These are phyloP conservation scores for Heliconius ethilla DNA, from an alignment of 2,888 invertebrate species.

Conservation along the genomic window DNA sequence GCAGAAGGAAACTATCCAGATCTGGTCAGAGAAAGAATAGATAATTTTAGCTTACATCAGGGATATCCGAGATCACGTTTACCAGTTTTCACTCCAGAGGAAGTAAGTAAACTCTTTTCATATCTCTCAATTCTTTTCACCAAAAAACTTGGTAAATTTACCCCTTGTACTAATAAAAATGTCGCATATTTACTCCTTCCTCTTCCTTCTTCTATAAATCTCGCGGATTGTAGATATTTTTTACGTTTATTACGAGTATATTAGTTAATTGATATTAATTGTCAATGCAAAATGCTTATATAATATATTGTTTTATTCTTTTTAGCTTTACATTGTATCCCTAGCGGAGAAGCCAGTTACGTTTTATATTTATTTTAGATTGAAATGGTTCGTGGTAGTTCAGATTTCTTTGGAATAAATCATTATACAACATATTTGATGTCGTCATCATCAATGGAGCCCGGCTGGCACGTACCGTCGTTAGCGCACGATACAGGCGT, in stretches of 20 bases:
- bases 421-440: constrained; percentile 78
- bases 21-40: constrained; percentile 72
- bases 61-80: constrained; percentile 76
- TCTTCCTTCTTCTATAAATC: too few relatives aligned
- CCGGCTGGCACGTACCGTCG: constrained; percentile 61
- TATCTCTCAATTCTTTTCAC: too few relatives aligned
- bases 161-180: too few relatives aligned
- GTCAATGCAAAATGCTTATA: too few relatives aligned
- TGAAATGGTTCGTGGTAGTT: constrained; percentile 63
- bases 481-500: constrained; percentile 70
- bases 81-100: constrained; percentile 71
- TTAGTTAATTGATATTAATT: too few relatives aligned
- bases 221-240: too few relatives aligned
- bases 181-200: too few relatives aligned
- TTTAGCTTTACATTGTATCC: too few relatives aligned
- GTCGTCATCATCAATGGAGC: constrained; percentile 64
- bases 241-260: too few relatives aligned
- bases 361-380: constrained; percentile 55
- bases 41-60: constrained; percentile 69
- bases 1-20: constrained; percentile 75
- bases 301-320: too few relatives aligned
- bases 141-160: too few relatives aligned
- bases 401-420: constrained; percentile 84
- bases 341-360: not conserved
- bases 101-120: constrained; percentile 56